Evolutionary conservation across 1,140 invertebrate genomes (phyloP).

Genomic region (Papilio machaon): DNA sequence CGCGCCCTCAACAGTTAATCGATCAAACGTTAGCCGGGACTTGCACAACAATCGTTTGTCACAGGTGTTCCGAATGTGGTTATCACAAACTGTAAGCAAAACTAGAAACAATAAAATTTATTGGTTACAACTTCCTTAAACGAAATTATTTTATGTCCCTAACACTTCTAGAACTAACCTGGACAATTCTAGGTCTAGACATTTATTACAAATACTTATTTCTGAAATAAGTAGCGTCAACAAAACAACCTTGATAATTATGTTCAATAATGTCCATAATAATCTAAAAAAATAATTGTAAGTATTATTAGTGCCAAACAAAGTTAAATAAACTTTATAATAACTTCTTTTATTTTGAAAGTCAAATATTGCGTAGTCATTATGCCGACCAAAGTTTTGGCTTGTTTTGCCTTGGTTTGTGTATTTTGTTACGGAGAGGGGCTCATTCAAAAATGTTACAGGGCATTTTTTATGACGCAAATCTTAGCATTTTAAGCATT

Average conservation of each 20-base stretch:
- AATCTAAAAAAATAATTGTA: not conserved
- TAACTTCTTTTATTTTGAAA: slow-evolving; percentile 13
- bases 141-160: too few relatives aligned
- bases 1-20: slow-evolving; percentile 27
- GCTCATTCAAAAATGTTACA: not conserved
- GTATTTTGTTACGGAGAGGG: not conserved
- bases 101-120: not conserved
- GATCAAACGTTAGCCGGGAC: slow-evolving; percentile 13
- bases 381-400: not conserved
- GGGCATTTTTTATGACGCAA: not conserved
- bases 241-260: too few relatives aligned
- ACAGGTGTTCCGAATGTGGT: slow-evolving; percentile 9
- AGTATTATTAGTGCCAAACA: not conserved
- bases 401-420: slow-evolving; percentile 4
- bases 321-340: slow-evolving; percentile 2
- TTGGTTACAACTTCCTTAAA: too few relatives aligned
- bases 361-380: not conserved
- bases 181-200: too few relatives aligned
- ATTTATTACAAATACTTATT: too few relatives aligned
- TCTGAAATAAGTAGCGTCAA: too few relatives aligned
- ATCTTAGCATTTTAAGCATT: not conserved
- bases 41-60: slow-evolving; percentile 23
- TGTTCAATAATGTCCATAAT: not conserved
- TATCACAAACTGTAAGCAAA: not conserved
- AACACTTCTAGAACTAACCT: too few relatives aligned